phyloP scores from a whole-genome alignment of 2,797 vertebrate species.

The Sebastes vulpes region DNA sequence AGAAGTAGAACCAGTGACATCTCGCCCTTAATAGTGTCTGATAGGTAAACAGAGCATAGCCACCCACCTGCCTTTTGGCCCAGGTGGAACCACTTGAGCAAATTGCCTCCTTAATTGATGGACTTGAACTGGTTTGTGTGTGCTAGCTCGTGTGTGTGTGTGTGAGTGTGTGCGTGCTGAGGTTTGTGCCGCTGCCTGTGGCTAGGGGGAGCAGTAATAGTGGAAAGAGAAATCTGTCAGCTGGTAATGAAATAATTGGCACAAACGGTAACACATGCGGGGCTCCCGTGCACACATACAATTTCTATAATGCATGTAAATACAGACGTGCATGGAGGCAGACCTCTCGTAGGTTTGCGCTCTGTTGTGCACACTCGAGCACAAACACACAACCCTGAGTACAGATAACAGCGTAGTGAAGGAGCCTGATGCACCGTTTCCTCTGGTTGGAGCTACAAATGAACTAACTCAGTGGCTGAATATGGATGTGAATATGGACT shows the following conservation, averaged over 20 bases:
- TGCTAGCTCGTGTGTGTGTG: conserved; percentile 5
- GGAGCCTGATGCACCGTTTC: conserved; percentile 62
- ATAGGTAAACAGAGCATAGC: conserved; percentile 78
- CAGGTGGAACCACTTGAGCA: conserved; percentile 79
- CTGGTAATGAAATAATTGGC: conserved; percentile 83
- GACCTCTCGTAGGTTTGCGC: neutral
- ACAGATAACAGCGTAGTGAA: conserved; percentile 55
- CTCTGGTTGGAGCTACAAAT: conserved; percentile 68
- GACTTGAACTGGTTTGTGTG: conserved; percentile 74
- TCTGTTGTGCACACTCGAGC: neutral
- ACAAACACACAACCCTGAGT: conserved; percentile 33
- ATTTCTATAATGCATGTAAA: neutral
- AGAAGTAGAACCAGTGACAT: conserved; percentile 56
- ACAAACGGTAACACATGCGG: conserved; percentile 59
- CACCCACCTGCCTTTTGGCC: conserved; percentile 76
- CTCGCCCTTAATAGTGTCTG: conserved; percentile 67
- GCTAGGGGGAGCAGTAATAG: conserved; percentile 58
- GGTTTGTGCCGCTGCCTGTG: conserved; percentile 49
- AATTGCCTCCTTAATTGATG: conserved; percentile 88
- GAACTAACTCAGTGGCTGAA: conserved; percentile 58
- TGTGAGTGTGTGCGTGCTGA: conserved; percentile 18
- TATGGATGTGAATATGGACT: conserved; percentile 43
- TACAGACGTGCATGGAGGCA: neutral
- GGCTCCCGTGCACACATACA: neutral
- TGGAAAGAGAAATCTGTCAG: conserved; percentile 75